Evolutionary conservation across 2,113 vertebrate species (phyloP).

Genomic region (Chamaetylas fuelleborni): DNA sequence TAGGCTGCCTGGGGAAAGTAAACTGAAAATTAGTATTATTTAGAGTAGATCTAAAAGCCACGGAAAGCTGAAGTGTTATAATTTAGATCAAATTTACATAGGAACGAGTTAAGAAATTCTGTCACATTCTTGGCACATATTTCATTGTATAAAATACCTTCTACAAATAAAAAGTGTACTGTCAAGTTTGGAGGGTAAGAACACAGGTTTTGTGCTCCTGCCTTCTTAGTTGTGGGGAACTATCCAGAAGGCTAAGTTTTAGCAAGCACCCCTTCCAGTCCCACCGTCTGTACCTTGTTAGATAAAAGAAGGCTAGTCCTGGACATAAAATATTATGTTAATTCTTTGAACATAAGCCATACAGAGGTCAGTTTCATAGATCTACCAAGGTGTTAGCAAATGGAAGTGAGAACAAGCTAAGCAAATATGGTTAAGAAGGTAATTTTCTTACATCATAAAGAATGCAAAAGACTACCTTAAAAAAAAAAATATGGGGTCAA

Average conservation of each 20-base stretch:
- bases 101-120: neutral
- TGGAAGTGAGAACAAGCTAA: neutral
- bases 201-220: neutral
- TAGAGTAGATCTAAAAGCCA: neutral
- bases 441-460: neutral
- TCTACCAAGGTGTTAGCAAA: neutral
- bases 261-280: neutral
- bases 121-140: neutral
- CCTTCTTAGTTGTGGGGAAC: neutral
- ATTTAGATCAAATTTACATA: neutral
- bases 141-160: neutral
- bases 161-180: neutral
- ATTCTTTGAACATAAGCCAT: neutral
- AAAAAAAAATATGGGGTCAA: neutral
- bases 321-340: neutral
- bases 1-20: neutral
- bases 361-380: neutral
- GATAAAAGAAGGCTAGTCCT: neutral
- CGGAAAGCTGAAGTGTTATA: neutral
- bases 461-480: neutral
- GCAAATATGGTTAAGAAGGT: neutral
- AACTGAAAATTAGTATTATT: neutral
- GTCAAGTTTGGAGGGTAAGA: neutral
- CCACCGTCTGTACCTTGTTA: neutral
- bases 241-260: neutral